Conservation (phyloP, 2,113 vertebrate species). For the Castor canadensis region DNA sequence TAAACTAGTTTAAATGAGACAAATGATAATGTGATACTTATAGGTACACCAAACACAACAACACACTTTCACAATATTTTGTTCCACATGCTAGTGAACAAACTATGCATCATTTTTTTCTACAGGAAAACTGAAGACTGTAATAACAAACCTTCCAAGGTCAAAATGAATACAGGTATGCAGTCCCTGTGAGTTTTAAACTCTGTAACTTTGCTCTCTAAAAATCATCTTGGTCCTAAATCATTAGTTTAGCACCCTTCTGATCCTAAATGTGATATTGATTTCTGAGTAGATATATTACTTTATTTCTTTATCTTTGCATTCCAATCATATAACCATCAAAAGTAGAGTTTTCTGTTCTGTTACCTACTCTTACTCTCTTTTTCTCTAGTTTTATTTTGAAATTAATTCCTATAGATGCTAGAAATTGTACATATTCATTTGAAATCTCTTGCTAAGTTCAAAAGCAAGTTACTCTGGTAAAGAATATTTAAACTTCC, state of each 20-base stretch:
- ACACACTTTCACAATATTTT: conserved; percentile 64
- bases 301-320: conserved; percentile 7
- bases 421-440: background rate
- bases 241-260: conserved; percentile 30
- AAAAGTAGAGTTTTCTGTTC: conserved; percentile 63
- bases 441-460: conserved; percentile 8
- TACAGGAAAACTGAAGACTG: conserved; percentile 86
- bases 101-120: conserved; percentile 82
- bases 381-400: conserved; percentile 1
- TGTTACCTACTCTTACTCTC: background rate
- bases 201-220: conserved; percentile 42
- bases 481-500: conserved; percentile 9
- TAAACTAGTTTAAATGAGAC: conserved; percentile 76
- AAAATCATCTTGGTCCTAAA: background rate
- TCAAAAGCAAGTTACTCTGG: conserved; percentile 27
- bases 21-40: conserved; percentile 62
- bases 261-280: conserved; percentile 2
- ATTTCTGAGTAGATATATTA: background rate
- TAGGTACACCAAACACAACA: conserved; percentile 40
- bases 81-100: conserved; percentile 61
- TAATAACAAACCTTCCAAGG: conserved; percentile 82
- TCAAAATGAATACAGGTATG: conserved; percentile 91
- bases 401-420: background rate
- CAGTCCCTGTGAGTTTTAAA: conserved; percentile 66
- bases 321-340: conserved; percentile 43